phyloP scores from a whole-genome alignment of 2,113 vertebrate species.

The Balaeniceps rex region DNA sequence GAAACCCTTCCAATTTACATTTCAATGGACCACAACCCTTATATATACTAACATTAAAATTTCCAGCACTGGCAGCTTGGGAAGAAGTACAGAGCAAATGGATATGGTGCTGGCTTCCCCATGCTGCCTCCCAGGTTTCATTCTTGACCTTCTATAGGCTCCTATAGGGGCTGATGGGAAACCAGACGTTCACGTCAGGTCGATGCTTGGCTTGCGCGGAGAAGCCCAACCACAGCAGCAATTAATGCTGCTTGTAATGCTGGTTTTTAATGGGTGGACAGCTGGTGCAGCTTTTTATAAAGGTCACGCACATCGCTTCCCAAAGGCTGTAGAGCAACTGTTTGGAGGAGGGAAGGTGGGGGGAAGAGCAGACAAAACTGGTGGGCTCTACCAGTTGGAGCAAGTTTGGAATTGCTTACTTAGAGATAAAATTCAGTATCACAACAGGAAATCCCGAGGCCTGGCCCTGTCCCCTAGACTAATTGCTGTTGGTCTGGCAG shows the following conservation, averaged over 20 bases:
- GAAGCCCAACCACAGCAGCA: background rate
- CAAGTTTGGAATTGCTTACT: background rate
- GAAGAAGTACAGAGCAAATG: background rate
- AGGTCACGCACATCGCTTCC: background rate
- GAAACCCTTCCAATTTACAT: background rate
- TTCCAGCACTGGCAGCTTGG: background rate
- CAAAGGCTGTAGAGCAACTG: background rate
- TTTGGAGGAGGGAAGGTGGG: background rate
- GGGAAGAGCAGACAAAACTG: background rate
- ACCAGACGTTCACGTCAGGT: background rate
- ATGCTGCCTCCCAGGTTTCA: background rate
- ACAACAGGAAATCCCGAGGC: conserved; percentile 4
- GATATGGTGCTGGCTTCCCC: background rate
- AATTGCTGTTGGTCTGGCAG: conserved; percentile 13
- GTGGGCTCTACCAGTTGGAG: background rate
- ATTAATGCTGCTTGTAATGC: background rate
- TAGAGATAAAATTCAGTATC: background rate
- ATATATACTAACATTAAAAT: background rate
- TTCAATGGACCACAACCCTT: background rate
- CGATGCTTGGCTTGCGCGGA: background rate
- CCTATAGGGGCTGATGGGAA: background rate
- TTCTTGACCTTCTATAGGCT: background rate
- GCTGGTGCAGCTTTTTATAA: background rate
- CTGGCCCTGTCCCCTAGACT: background rate
- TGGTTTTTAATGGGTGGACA: background rate